A percentile compares a stretch with the other conserved stretches of the same genome.
phyloP scores from a whole-genome alignment of 2,888 invertebrate genomes.

The Limenitis arthemis region DNA sequence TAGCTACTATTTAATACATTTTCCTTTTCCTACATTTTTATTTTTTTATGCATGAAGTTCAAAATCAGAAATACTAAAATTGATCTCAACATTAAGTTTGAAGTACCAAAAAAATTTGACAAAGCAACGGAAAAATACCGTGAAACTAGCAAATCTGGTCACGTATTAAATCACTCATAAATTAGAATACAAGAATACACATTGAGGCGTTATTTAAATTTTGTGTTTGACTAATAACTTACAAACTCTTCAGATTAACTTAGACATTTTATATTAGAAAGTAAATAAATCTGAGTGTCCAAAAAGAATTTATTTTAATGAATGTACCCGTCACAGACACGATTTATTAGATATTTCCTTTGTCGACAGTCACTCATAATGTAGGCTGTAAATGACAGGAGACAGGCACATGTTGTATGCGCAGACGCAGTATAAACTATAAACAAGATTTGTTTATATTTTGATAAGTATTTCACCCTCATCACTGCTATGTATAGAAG shows the following conservation, averaged over 20 bases:
- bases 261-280: too few species aligned
- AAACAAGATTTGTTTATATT: slow-evolving; percentile 4
- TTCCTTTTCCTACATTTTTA: too few species aligned
- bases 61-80: too few species aligned
- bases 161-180: slow-evolving; percentile 7
- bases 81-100: background rate
- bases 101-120: background rate
- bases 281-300: too few species aligned
- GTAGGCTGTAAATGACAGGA: too few species aligned
- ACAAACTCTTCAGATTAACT: too few species aligned
- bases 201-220: slow-evolving; percentile 5
- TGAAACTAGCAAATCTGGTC: background rate
- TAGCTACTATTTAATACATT: too few species aligned
- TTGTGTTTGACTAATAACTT: too few species aligned
- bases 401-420: background rate
- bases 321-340: background rate
- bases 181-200: background rate
- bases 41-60: too few species aligned
- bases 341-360: too few species aligned
- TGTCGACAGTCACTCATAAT: too few species aligned
- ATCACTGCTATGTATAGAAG: background rate
- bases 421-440: background rate
- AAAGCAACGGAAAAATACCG: slow-evolving; percentile 4
- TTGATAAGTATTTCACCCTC: slow-evolving; percentile 8
- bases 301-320: background rate